phyloP scores from a whole-genome alignment of 2,888 invertebrate species.

The Chorisops tibialis region DNA sequence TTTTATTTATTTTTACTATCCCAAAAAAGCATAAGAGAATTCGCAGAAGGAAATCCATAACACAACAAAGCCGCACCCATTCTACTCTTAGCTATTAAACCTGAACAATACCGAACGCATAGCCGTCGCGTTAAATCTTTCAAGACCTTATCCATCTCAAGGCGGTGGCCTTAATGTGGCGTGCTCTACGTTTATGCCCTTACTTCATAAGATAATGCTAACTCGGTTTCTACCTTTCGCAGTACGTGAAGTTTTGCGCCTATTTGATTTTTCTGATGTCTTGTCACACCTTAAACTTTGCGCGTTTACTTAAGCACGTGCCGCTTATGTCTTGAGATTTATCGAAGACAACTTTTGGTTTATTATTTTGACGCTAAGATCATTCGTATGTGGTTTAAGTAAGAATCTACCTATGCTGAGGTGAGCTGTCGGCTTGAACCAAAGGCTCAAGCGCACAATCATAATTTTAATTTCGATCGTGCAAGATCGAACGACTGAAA shows the following conservation, averaged over 20 bases:
- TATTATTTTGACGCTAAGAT: background rate
- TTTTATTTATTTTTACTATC: too few species aligned
- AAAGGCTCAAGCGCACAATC: background rate
- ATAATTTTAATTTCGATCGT: too few species aligned
- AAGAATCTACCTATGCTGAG: background rate
- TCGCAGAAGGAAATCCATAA: too few species aligned
- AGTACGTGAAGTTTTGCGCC: background rate
- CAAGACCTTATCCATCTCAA: slow-evolving; percentile 1
- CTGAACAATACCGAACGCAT: slow-evolving; percentile 11
- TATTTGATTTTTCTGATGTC: background rate
- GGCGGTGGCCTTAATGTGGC: background rate
- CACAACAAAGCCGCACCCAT: slow-evolving; percentile 8
- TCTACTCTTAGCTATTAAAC: background rate
- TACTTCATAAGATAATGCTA: background rate
- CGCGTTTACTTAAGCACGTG: background rate
- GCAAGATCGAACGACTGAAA: too few species aligned
- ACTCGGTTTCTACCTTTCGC: background rate
- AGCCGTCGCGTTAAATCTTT: background rate
- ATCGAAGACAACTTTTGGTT: background rate
- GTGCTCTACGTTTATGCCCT: background rate
- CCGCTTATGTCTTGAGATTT: background rate
- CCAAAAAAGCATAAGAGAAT: too few species aligned
- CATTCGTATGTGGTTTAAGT: background rate
- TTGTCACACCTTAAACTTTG: background rate
- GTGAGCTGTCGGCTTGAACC: background rate